Evolutionary conservation across 2,888 invertebrate genomes (phyloP).

Genomic region (Empis livida): DNA sequence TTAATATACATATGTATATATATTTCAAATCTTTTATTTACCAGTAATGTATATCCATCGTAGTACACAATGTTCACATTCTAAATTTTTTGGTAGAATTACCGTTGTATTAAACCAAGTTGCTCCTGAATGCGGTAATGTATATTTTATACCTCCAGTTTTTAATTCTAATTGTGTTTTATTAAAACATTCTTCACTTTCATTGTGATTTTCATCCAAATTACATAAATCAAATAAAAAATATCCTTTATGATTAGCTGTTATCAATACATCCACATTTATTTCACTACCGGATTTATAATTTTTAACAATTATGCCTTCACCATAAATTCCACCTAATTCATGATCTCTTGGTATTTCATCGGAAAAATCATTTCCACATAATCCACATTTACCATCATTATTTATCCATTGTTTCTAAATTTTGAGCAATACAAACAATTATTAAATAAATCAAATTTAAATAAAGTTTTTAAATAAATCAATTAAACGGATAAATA

Average conservation of each 20-base stretch:
- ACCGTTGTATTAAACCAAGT: conserved; percentile 16
- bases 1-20: too few relatives aligned
- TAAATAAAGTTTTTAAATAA: too few relatives aligned
- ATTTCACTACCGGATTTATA: conserved; percentile 23
- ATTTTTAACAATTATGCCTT: conserved; percentile 37
- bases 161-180: conserved; percentile 22
- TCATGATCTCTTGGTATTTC: conserved; percentile 40
- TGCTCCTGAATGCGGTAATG: conserved; percentile 6
- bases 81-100: conserved; percentile 29
- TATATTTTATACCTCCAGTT: conserved; percentile 15
- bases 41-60: conserved; percentile 39
- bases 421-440: background rate
- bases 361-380: conserved; percentile 39
- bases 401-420: conserved; percentile 34
- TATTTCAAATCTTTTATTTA: conserved; percentile 17
- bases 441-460: too few relatives aligned
- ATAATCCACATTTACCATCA: conserved; percentile 40
- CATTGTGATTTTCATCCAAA: conserved; percentile 28
- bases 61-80: conserved; percentile 37
- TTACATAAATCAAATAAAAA: conserved; percentile 40
- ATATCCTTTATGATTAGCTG: conserved; percentile 39
- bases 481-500: too few relatives aligned
- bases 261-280: conserved; percentile 24
- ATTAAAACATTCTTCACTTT: conserved; percentile 38
- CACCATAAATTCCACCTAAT: conserved; percentile 39